These are phyloP conservation scores for Brassicogethes aeneus DNA, from an alignment of 2,888 invertebrate genomes.

Conservation along the genomic window DNA sequence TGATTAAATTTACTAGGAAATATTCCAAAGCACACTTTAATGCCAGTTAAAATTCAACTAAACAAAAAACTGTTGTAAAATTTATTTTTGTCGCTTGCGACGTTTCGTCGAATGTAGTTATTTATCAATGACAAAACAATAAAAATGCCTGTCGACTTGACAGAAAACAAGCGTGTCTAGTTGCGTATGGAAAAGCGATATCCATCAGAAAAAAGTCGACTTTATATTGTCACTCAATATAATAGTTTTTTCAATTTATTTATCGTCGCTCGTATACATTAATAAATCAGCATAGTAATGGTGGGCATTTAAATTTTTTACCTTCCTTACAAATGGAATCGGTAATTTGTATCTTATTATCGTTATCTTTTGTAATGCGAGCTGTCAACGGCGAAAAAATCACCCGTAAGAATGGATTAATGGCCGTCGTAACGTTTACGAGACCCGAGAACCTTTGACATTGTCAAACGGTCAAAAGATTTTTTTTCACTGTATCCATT, in stretches of 20 bases:
- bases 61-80: no score
- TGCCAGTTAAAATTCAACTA: no score
- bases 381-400: not conserved
- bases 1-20: no score
- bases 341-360: conserved; percentile 1
- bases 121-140: no score
- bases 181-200: no score
- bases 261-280: not conserved
- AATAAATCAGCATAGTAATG: not conserved
- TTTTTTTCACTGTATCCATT: no score
- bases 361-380: not conserved
- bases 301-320: not conserved
- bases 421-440: not conserved
- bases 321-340: not conserved
- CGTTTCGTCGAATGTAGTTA: no score
- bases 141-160: no score
- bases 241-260: not conserved
- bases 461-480: no score
- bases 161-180: no score
- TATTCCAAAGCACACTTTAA: no score
- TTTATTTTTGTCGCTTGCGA: no score
- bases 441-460: conserved; percentile 1
- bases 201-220: not conserved
- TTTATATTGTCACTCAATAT: not conserved
- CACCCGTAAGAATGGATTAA: not conserved